Evolutionary conservation across 2,797 vertebrate genomes (phyloP).

Genomic region (Rhabdophis nuchalis): DNA sequence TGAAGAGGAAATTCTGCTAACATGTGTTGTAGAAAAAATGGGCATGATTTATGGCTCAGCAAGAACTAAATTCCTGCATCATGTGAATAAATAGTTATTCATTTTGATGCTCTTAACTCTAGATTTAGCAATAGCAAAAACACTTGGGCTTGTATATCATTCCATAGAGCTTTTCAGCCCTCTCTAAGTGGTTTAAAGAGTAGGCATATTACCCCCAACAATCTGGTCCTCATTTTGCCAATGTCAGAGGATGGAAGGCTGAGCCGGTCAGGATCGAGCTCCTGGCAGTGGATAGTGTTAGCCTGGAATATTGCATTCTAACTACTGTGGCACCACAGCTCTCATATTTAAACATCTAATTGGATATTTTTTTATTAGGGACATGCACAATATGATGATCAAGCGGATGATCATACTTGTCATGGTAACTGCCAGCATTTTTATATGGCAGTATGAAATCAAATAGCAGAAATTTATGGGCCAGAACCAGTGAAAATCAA

Average conservation of each 20-base stretch:
- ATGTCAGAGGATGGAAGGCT: background rate
- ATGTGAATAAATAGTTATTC: background rate
- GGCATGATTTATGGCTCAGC: background rate
- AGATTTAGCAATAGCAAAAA: background rate
- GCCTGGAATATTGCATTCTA: background rate
- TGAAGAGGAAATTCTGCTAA: background rate
- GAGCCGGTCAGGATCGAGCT: background rate
- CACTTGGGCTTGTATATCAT: background rate
- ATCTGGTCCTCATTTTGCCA: background rate
- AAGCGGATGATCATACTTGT: background rate
- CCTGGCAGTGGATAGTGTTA: background rate
- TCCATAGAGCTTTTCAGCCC: background rate
- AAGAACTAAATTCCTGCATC: background rate
- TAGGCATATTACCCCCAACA: background rate
- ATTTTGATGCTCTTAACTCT: background rate
- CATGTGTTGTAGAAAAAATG: background rate
- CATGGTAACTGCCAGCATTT: background rate
- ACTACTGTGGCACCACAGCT: background rate
- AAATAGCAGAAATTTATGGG: background rate
- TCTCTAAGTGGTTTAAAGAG: background rate
- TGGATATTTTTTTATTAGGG: background rate
- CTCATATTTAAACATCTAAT: background rate
- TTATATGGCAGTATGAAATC: background rate
- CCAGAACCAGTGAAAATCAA: background rate
- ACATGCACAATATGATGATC: background rate